Percentiles rank a stretch among this genome's conserved stretches.
phyloP scores from a whole-genome alignment of 2,888 invertebrate species.

The Kryphioiulus occultus region DNA sequence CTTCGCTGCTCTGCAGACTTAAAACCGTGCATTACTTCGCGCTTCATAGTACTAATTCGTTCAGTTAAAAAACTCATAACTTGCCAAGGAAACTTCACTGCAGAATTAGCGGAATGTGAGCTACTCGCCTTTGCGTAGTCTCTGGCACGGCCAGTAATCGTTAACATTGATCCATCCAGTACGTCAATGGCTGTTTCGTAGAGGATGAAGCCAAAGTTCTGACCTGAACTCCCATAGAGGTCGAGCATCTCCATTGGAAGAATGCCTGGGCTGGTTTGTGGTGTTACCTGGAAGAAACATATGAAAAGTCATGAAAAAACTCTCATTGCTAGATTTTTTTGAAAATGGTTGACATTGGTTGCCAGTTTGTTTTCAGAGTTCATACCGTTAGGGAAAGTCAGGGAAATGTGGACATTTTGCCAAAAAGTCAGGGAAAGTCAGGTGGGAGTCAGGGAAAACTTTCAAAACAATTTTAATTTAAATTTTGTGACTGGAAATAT shows the following conservation, averaged over 20 bases:
- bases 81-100: neutral
- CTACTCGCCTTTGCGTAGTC: conserved; percentile 27
- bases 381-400: too few species aligned
- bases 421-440: too few species aligned
- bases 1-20: neutral
- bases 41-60: conserved; percentile 11
- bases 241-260: conserved; percentile 44
- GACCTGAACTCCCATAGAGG: conserved; percentile 38
- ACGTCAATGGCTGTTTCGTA: conserved; percentile 15
- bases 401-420: too few species aligned
- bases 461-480: too few species aligned
- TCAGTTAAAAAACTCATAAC: conserved; percentile 16
- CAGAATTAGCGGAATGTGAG: conserved; percentile 8
- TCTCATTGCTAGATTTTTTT: too few species aligned
- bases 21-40: neutral
- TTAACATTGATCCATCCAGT: neutral
- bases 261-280: conserved; percentile 19
- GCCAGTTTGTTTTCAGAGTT: too few species aligned
- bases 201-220: conserved; percentile 15
- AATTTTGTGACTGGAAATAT: too few species aligned
- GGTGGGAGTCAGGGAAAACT: too few species aligned
- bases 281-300: neutral
- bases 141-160: conserved; percentile 14
- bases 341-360: too few species aligned
- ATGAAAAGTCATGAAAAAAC: neutral